A percentile compares a stretch with the other conserved stretches of the same genome.
Conservation (phyloP, 2,113 vertebrate species). For the Lamprotornis superbus region DNA sequence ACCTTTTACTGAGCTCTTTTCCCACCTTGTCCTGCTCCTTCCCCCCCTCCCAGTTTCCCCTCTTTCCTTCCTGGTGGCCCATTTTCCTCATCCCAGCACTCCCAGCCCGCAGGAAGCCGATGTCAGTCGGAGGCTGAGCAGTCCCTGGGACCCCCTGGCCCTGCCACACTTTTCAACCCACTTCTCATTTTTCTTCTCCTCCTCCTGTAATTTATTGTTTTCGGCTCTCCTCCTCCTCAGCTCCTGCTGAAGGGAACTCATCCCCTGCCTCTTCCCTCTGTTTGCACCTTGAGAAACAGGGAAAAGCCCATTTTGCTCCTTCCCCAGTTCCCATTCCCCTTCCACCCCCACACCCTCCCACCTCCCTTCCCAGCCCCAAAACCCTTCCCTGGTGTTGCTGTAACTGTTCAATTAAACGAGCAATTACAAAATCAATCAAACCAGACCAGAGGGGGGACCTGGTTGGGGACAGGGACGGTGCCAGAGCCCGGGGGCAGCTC, state of each 20-base stretch:
- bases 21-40: background rate
- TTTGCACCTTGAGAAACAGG: background rate
- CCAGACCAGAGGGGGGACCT: background rate
- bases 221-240: background rate
- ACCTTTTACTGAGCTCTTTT: background rate
- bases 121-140: slow-evolving; percentile 32
- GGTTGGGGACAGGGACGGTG: background rate
- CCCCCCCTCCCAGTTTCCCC: background rate
- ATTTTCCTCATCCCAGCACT: background rate
- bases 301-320: slow-evolving; percentile 38
- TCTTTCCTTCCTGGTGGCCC: background rate
- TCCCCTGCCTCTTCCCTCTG: background rate
- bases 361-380: slow-evolving; percentile 40
- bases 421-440: slow-evolving; percentile 66
- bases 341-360: slow-evolving; percentile 28
- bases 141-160: slow-evolving; percentile 22
- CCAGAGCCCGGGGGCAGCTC: background rate
- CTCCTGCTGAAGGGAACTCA: background rate
- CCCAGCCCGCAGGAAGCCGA: background rate
- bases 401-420: slow-evolving; percentile 59
- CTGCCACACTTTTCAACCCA: slow-evolving; percentile 45
- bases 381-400: slow-evolving; percentile 60
- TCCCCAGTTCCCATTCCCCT: slow-evolving; percentile 55
- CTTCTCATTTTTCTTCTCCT: slow-evolving; percentile 41
- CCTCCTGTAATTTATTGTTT: slow-evolving; percentile 1